phyloP scores from a whole-genome alignment of 2,888 invertebrate species.

The Therioaphis trifolii region DNA sequence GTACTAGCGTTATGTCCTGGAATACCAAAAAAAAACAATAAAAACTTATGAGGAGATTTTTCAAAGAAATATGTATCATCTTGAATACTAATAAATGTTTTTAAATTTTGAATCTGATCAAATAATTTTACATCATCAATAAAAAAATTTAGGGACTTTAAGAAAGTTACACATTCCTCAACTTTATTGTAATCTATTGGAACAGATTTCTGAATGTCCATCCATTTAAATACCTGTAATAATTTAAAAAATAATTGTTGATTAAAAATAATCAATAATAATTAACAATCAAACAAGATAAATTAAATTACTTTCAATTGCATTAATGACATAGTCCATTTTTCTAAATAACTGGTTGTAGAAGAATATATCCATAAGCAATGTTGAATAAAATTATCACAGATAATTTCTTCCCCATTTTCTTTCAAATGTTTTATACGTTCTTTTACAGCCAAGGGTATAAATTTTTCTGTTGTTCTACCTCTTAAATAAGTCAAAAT shows the following conservation, averaged over 20 bases:
- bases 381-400: slow-evolving; percentile 3
- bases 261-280: slow-evolving; percentile 5
- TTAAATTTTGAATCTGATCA: slow-evolving; percentile 20
- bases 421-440: neutral
- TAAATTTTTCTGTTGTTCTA: neutral
- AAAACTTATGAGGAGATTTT: slow-evolving; percentile 8
- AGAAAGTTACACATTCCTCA: slow-evolving; percentile 17
- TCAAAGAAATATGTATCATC: slow-evolving; percentile 9
- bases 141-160: slow-evolving; percentile 14
- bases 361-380: neutral
- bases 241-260: slow-evolving; percentile 15
- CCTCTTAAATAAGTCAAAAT: slow-evolving; percentile 5
- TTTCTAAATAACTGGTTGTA: slow-evolving; percentile 8
- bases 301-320: slow-evolving; percentile 7
- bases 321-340: slow-evolving; percentile 20
- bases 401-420: slow-evolving; percentile 9
- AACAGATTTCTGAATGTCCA: slow-evolving; percentile 15
- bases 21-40: slow-evolving; percentile 22
- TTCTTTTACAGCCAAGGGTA: neutral
- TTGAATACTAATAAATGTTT: slow-evolving; percentile 1
- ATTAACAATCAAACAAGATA: slow-evolving; percentile 9
- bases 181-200: slow-evolving; percentile 13
- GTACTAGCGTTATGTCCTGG: slow-evolving; percentile 19
- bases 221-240: slow-evolving; percentile 22
- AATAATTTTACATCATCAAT: slow-evolving; percentile 5